phyloP scores from a whole-genome alignment of 2,113 vertebrate genomes.

The Quiscalus mexicanus region DNA sequence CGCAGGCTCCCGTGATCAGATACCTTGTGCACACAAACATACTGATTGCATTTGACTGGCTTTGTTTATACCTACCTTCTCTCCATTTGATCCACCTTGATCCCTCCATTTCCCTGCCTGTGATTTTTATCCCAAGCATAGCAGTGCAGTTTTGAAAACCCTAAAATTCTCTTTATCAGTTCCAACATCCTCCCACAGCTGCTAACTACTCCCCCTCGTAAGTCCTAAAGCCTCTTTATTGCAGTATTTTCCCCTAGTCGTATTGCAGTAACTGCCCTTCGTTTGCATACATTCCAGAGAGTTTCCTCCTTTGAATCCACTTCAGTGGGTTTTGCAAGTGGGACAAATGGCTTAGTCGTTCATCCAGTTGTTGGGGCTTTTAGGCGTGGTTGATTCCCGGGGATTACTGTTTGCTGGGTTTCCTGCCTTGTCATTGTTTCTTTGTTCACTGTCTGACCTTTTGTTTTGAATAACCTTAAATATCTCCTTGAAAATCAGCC shows the following conservation, averaged over 20 bases:
- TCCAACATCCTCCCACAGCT: neutral
- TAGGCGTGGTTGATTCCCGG: conserved; percentile 3
- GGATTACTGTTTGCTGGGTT: conserved; percentile 23
- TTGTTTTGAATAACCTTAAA: neutral
- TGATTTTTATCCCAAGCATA: neutral
- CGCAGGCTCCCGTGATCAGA: neutral
- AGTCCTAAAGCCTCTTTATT: neutral
- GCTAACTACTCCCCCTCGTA: neutral
- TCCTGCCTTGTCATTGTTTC: neutral
- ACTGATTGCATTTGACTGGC: neutral
- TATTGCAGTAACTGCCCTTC: neutral
- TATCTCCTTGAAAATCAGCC: neutral
- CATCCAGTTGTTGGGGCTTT: neutral
- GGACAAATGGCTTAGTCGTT: conserved; percentile 9
- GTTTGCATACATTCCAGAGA: neutral
- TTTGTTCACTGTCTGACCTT: neutral
- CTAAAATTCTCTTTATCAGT: neutral
- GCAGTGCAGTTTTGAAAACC: neutral
- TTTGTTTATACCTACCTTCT: neutral
- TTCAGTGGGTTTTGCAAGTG: neutral
- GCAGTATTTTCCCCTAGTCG: neutral
- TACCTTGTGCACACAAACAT: neutral
- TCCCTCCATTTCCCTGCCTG: neutral
- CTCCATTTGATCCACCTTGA: neutral
- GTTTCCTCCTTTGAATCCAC: conserved; percentile 1